A percentile compares a stretch with the other conserved stretches of the same genome.
These are phyloP conservation scores for Calephelis virginiensis DNA, from an alignment of 1,140 invertebrate species.

Conservation along the genomic window DNA sequence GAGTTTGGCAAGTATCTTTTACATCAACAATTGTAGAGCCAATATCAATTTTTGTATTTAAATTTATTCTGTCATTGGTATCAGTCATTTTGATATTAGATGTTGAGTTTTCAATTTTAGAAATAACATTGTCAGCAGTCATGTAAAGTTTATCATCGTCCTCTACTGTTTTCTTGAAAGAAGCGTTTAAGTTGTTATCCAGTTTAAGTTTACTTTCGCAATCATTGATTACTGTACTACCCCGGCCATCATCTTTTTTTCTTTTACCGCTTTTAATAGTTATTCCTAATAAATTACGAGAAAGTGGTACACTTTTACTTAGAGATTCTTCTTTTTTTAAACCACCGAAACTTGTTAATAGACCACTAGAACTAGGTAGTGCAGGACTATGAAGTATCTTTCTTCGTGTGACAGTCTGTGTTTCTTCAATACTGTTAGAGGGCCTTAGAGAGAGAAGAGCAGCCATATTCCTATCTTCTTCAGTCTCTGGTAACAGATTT, in stretches of 20 bases:
- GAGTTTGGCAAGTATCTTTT: too few relatives aligned
- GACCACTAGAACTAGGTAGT: constrained; percentile 78
- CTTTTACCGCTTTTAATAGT: constrained; percentile 45
- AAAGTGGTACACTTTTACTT: constrained; percentile 55
- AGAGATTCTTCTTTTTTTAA: constrained; percentile 78
- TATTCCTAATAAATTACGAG: constrained; percentile 65
- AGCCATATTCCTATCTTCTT: constrained; percentile 89
- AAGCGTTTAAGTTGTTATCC: background rate
- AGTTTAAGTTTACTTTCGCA: background rate
- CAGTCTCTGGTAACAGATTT: constrained; percentile 86
- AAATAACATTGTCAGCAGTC: background rate
- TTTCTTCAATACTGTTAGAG: constrained; percentile 74
- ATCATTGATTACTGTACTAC: background rate
- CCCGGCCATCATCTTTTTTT: background rate
- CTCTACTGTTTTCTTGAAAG: background rate
- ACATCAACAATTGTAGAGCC: too few relatives aligned
- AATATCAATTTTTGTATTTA: too few relatives aligned
- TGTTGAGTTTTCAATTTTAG: too few relatives aligned
- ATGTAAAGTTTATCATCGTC: background rate
- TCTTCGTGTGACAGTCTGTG: constrained; percentile 72
- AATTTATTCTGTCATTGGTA: too few relatives aligned
- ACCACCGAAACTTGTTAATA: constrained; percentile 78
- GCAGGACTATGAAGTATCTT: constrained; percentile 80
- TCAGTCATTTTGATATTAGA: too few relatives aligned
- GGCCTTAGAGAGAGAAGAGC: constrained; percentile 84